Evolutionary conservation across 1,140 invertebrate genomes (phyloP).

Genomic region (Leptopilina boulardi): DNA sequence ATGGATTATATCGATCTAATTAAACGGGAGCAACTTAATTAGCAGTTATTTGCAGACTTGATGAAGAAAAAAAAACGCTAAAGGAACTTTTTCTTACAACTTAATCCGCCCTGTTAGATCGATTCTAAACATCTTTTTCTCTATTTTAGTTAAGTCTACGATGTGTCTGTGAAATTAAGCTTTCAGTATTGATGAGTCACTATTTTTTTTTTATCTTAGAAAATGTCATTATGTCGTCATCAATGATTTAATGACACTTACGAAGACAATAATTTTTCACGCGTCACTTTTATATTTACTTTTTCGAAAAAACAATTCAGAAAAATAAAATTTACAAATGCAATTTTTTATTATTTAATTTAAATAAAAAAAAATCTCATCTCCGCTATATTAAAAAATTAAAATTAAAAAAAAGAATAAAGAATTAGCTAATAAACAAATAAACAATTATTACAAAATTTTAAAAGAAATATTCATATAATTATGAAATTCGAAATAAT

Average conservation of each 20-base stretch:
- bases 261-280: background rate
- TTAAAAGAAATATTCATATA: no score
- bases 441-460: no score
- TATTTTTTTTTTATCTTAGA: background rate
- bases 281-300: background rate
- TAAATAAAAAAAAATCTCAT: no score
- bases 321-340: background rate
- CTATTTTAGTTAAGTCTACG: background rate
- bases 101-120: background rate
- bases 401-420: no score
- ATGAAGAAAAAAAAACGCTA: slow-evolving; percentile 43
- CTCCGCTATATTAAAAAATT: no score
- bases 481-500: no score
- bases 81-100: background rate
- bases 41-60: slow-evolving; percentile 49
- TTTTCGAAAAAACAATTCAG: background rate
- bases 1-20: no score
- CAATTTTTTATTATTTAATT: background rate
- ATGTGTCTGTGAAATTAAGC: background rate
- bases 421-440: no score
- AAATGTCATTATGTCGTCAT: background rate
- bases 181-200: background rate
- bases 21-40: slow-evolving; percentile 45
- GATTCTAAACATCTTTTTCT: background rate
- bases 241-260: background rate